These are phyloP conservation scores for Brachionus sp. DNA, from an alignment of 1,140 invertebrate species.

Conservation along the genomic window DNA sequence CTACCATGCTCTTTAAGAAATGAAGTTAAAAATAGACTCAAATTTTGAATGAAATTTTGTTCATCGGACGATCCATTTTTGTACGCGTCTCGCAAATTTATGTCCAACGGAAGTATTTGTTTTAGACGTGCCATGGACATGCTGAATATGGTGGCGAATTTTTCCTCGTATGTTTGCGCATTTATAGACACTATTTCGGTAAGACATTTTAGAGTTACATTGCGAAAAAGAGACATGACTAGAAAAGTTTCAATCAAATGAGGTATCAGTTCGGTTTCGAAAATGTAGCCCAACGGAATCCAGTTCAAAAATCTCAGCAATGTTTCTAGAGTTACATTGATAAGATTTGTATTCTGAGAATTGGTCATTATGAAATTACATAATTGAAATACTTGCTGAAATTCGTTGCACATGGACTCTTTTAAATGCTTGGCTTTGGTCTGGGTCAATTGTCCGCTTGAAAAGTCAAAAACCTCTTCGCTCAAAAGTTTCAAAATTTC, in stretches of 20 bases:
- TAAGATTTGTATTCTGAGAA: constrained; percentile 41
- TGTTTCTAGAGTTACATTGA: constrained; percentile 81
- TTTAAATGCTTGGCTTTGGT: constrained; percentile 98
- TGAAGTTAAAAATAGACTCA: constrained; percentile 93
- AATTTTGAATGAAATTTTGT: constrained; percentile 97
- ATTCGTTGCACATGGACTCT: constrained; percentile 99
- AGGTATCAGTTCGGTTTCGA: constrained; percentile 93
- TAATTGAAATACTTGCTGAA: constrained; percentile 93
- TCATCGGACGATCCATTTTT: constrained; percentile 86
- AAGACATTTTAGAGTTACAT: constrained; percentile 94
- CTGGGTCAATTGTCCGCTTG: constrained; percentile 92
- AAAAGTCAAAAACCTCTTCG: constrained; percentile 99
- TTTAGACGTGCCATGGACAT: constrained; percentile 20
- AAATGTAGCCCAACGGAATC: constrained; percentile 99
- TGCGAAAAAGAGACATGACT: constrained; percentile 92
- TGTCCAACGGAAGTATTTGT: constrained; percentile 31
- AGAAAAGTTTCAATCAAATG: constrained; percentile 82
- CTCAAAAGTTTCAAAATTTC: constrained; percentile 91
- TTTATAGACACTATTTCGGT: constrained; percentile 74
- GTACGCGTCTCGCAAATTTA: constrained; percentile 73
- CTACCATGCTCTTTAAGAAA: constrained; percentile 91
- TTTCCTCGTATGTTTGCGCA: constrained; percentile 25
- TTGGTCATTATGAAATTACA: constrained; percentile 76
- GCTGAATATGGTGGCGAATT: constrained; percentile 34
- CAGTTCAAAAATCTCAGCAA: constrained; percentile 94